A percentile compares a stretch with the other conserved stretches of the same genome.
phyloP scores from a whole-genome alignment of 2,888 invertebrate species.

The Opisthograptis luteolata region DNA sequence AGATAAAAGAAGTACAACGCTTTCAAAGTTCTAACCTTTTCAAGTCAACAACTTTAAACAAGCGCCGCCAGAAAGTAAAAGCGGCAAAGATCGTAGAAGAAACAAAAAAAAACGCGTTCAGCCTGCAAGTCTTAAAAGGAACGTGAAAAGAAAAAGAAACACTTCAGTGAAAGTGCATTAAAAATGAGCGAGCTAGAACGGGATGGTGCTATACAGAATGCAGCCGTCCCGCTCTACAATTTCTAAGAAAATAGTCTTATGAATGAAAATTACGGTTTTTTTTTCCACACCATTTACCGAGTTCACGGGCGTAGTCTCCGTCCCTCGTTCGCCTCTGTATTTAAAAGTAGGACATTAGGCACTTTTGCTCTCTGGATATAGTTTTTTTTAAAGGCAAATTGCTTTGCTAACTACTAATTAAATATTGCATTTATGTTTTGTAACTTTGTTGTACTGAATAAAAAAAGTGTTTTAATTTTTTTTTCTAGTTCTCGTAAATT shows the following conservation, averaged over 20 bases:
- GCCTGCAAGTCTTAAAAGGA: slow-evolving; percentile 67
- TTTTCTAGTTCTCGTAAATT: no score
- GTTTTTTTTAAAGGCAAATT: no score
- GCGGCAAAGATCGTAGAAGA: slow-evolving; percentile 52
- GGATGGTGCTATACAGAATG: slow-evolving; percentile 49
- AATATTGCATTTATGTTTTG: no score
- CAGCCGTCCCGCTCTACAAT: slow-evolving; percentile 51
- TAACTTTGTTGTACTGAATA: no score
- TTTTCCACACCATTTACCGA: slow-evolving; percentile 74
- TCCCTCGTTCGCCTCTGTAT: slow-evolving; percentile 51
- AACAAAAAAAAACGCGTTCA: slow-evolving; percentile 53
- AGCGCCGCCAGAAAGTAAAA: slow-evolving; percentile 42
- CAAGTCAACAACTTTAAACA: slow-evolving; percentile 16
- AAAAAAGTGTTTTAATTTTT: no score
- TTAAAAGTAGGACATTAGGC: slow-evolving; percentile 43
- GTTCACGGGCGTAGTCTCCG: slow-evolving; percentile 71
- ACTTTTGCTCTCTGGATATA: not conserved
- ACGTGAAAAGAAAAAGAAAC: slow-evolving; percentile 62
- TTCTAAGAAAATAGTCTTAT: slow-evolving; percentile 79
- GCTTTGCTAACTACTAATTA: no score
- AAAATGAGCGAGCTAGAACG: slow-evolving; percentile 69
- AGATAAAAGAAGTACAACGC: no score
- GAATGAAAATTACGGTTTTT: slow-evolving; percentile 82
- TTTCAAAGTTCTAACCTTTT: slow-evolving; percentile 5
- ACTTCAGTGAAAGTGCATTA: slow-evolving; percentile 78